Conservation (phyloP, 2,888 invertebrate species). For the Caradrina kadenii region DNA sequence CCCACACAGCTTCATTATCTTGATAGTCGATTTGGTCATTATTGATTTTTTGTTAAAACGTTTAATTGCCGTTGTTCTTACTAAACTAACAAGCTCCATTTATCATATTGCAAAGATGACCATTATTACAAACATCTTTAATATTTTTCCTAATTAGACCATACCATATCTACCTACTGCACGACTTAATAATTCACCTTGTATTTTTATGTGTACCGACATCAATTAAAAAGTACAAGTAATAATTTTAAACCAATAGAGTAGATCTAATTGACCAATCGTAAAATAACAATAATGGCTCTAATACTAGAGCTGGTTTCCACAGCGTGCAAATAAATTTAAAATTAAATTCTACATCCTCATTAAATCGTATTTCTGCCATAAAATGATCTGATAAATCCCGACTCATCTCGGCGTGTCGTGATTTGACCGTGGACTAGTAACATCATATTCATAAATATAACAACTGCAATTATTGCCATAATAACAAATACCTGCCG, state of each 20-base stretch:
- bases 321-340: constrained; percentile 26
- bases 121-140: constrained; percentile 28
- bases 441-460: constrained; percentile 57
- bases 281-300: constrained; percentile 38
- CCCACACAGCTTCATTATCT: constrained; percentile 29
- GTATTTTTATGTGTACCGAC: constrained; percentile 37
- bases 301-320: constrained; percentile 10
- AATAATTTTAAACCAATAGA: constrained; percentile 36
- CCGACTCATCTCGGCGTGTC: constrained; percentile 44
- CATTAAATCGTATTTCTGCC: constrained; percentile 24
- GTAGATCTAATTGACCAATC: constrained; percentile 39
- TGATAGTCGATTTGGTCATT: constrained; percentile 11
- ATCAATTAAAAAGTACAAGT: constrained; percentile 50
- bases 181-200: constrained; percentile 62
- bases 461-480: constrained; percentile 58
- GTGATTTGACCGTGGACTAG: constrained; percentile 50
- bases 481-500: constrained; percentile 69
- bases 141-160: constrained; percentile 48
- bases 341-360: constrained; percentile 35
- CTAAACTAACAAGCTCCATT: constrained; percentile 22
- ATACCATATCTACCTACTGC: constrained; percentile 30
- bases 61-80: constrained; percentile 23
- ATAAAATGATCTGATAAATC: constrained; percentile 56
- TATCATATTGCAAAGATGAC: constrained; percentile 22
- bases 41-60: constrained; percentile 20